Percentiles rank a stretch among this genome's conserved stretches.
These are phyloP conservation scores for Colinus virginianus DNA, from an alignment of 2,113 vertebrate genomes.

Conservation along the genomic window DNA sequence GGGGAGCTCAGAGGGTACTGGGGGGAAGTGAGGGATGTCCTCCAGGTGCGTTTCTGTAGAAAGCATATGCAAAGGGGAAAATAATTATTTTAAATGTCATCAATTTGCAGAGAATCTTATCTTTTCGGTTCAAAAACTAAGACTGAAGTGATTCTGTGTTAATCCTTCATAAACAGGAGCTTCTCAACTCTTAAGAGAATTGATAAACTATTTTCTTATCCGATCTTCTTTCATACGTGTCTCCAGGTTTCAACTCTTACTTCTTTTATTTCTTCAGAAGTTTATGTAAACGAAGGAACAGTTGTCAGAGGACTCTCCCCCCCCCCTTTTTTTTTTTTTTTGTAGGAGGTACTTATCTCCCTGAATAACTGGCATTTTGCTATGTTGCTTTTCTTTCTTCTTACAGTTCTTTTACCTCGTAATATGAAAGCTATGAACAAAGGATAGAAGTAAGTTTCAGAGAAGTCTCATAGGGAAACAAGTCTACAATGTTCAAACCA, in stretches of 20 bases:
- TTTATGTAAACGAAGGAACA: constrained; percentile 21
- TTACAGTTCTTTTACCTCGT: neutral
- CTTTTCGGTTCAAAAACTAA: constrained; percentile 48
- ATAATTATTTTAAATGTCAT: constrained; percentile 60
- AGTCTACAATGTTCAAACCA: neutral
- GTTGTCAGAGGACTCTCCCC: neutral
- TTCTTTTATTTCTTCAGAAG: neutral
- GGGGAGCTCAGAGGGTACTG: neutral
- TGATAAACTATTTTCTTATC: constrained; percentile 32
- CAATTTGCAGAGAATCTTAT: constrained; percentile 9
- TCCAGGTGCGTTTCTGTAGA: constrained; percentile 46
- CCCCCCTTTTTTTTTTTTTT: neutral
- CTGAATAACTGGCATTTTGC: neutral
- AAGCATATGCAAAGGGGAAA: neutral
- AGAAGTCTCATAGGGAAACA: constrained; percentile 27
- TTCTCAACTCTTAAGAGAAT: constrained; percentile 34
- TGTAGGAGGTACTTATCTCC: neutral
- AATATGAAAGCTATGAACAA: neutral
- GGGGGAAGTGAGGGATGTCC: constrained; percentile 27
- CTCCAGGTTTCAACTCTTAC: constrained; percentile 26
- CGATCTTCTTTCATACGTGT: constrained; percentile 24
- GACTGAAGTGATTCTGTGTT: constrained; percentile 12
- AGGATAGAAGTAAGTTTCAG: neutral
- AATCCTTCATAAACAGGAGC: constrained; percentile 21
- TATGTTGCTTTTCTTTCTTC: neutral